Conservation (phyloP, 2,888 invertebrate species). For the Diaprepes abbreviatus region DNA sequence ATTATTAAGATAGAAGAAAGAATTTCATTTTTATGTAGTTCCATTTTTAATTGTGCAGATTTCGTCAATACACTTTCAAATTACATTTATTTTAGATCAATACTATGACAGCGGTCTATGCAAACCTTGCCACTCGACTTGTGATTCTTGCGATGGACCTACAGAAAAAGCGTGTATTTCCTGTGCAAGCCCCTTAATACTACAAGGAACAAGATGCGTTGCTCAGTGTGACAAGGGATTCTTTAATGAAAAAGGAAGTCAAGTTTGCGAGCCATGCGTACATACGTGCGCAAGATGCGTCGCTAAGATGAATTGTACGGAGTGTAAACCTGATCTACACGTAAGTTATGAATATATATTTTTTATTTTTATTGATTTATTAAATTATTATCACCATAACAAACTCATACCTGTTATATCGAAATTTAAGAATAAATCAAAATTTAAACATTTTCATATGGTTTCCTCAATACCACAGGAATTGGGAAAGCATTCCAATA, state of each 20-base stretch:
- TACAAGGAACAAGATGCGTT: conserved; percentile 82
- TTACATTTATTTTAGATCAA: conserved; percentile 79
- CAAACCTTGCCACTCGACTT: conserved; percentile 81
- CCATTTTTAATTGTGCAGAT: too few relatives aligned
- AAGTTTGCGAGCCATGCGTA: conserved; percentile 80
- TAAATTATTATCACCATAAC: too few relatives aligned
- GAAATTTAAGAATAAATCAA: too few relatives aligned
- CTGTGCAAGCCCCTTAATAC: conserved; percentile 79
- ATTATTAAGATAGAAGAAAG: too few relatives aligned
- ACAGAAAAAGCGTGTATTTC: conserved; percentile 81
- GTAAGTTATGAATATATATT: conserved; percentile 55
- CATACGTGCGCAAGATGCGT: conserved; percentile 85
- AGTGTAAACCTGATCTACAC: conserved; percentile 81
- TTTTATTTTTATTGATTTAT: too few relatives aligned
- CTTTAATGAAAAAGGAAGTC: conserved; percentile 77
- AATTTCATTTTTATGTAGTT: too few relatives aligned
- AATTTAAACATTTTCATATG: too few relatives aligned
- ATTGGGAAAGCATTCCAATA: too few relatives aligned
- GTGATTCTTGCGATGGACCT: conserved; percentile 86
- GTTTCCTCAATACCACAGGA: too few relatives aligned
- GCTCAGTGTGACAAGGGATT: conserved; percentile 80
- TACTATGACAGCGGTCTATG: conserved; percentile 81
- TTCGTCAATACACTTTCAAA: too few relatives aligned
- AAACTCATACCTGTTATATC: too few relatives aligned
- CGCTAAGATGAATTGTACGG: conserved; percentile 84